These are phyloP conservation scores for Aspidoscelis tigris DNA, from an alignment of 2,113 vertebrate genomes.

Conservation along the genomic window DNA sequence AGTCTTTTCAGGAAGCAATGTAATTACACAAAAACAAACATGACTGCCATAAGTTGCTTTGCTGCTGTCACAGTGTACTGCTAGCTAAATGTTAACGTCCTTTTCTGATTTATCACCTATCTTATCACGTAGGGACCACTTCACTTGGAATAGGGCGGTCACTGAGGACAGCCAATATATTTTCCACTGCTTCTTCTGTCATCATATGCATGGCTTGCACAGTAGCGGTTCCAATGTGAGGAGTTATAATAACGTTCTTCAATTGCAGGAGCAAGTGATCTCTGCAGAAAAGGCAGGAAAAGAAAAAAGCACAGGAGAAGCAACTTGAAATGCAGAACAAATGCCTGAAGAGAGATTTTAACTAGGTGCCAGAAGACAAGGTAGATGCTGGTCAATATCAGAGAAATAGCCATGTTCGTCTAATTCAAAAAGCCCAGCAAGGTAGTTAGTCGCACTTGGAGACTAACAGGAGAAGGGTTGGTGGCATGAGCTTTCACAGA, in stretches of 20 bases:
- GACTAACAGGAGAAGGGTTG: too few species aligned
- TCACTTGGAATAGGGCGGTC: conserved; percentile 69
- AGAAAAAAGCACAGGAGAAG: not conserved
- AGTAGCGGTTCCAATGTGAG: conserved; percentile 74
- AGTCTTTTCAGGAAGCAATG: not conserved
- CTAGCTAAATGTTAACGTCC: not conserved
- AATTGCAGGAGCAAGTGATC: conserved; percentile 71
- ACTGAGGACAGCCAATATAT: conserved; percentile 66
- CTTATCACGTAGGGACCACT: conserved; percentile 59
- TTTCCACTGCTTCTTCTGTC: conserved; percentile 68
- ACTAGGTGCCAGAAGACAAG: too few species aligned
- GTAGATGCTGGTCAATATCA: too few species aligned
- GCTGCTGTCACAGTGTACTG: not conserved
- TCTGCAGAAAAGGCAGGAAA: conserved; percentile 63
- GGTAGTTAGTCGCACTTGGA: too few species aligned
- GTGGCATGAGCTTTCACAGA: too few species aligned
- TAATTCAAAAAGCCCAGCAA: too few species aligned
- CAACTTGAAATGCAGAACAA: not conserved
- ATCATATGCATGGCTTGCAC: conserved; percentile 49
- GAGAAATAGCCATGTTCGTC: too few species aligned
- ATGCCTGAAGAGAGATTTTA: too few species aligned
- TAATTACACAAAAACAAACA: conserved; percentile 6
- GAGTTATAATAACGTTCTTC: conserved; percentile 70
- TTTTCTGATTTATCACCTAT: not conserved
- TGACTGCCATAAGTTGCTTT: not conserved